Percentiles rank a stretch among this genome's conserved stretches.
Evolutionary conservation across 2,888 invertebrate genomes (phyloP).

Genomic region (Limulus polyphemus): DNA sequence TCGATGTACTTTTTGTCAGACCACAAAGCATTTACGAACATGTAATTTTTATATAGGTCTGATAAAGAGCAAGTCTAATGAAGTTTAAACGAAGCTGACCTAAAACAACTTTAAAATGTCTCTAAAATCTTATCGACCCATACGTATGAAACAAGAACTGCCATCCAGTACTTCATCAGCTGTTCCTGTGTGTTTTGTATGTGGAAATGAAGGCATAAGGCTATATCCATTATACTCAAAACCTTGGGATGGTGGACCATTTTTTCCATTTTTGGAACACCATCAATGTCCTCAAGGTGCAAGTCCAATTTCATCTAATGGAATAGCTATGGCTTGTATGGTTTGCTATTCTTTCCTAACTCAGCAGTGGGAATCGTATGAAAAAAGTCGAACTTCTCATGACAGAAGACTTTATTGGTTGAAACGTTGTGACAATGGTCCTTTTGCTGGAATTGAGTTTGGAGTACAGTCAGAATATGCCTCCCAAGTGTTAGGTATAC

Average conservation of each 20-base stretch:
- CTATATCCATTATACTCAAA: conserved; percentile 16
- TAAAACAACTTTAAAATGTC: conserved; percentile 7
- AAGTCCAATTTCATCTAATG: conserved; percentile 33
- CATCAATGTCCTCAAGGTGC: conserved; percentile 69
- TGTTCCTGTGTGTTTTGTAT: conserved; percentile 10
- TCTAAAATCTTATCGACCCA: conserved; percentile 14
- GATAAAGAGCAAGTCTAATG: too few species aligned
- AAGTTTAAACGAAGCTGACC: too few species aligned
- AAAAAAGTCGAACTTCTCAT: conserved; percentile 69
- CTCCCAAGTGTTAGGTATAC: conserved; percentile 57
- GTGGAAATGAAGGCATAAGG: conserved; percentile 10
- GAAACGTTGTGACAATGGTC: conserved; percentile 79
- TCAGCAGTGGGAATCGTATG: conserved; percentile 86
- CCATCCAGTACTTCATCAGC: conserved; percentile 1
- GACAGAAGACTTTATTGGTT: conserved; percentile 81
- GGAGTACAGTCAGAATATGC: conserved; percentile 82
- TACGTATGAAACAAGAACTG: conserved; percentile 17
- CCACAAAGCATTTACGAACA: too few species aligned
- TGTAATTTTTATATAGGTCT: too few species aligned
- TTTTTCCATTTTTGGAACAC: conserved; percentile 80
- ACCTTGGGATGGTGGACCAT: conserved; percentile 41
- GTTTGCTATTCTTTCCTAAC: conserved; percentile 72
- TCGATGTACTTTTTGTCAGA: too few species aligned
- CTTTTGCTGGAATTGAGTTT: conserved; percentile 79
- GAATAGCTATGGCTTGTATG: conserved; percentile 58